Evolutionary conservation across 2,113 vertebrate genomes (phyloP), one percentile per base, ranked within the genome.

Genomic region (Saguinus midas): DNA sequence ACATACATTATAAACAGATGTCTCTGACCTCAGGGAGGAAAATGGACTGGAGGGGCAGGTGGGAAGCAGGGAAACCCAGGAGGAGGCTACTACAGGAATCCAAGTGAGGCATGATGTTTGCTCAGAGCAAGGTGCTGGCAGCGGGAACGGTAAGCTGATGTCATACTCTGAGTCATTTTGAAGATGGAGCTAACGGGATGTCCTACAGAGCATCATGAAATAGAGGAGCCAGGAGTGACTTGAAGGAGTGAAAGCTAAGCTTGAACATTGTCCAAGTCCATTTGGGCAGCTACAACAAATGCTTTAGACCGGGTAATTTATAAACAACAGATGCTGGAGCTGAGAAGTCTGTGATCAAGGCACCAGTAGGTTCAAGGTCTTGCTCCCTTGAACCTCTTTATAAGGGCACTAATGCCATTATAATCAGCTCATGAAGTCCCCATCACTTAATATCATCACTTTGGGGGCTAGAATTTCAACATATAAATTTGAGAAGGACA

Each of bases 51-150:
- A 16, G 27, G 8, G 32, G 7, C 48, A 25, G 1, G 3, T 1
- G 1, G 50, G 66, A 72, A 16, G 10, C 14, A 1, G 18, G 37
- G 20, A 21, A 1, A 1, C 57, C 11, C 3, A 18, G 0, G 27
- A n/a, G 23, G 75, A 78, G 12, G 32, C 40, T 5, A 10, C 4
- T 2, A 8, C 32, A 48, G 82, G 73, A 55, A 40, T 13, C 66
- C 57, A 3, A 5, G 5, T 14, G 50, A 14, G 29, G 17, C 23
- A 7, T 5, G 18, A 27, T 1, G 35, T 20, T 29, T 29, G 3
- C 11, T 10, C 4, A 13, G 16, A 52, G n/a, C 55, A 16, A 20
- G 23, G 13, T 1, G 10, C 27, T 6, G 0, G 1, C 4, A 10
- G 25, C 1, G 8, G 37, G 23, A 8, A 52, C 1, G 52, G 57